phyloP scores from a whole-genome alignment of 1,140 invertebrate genomes.

The Cotesia vestalis region DNA sequence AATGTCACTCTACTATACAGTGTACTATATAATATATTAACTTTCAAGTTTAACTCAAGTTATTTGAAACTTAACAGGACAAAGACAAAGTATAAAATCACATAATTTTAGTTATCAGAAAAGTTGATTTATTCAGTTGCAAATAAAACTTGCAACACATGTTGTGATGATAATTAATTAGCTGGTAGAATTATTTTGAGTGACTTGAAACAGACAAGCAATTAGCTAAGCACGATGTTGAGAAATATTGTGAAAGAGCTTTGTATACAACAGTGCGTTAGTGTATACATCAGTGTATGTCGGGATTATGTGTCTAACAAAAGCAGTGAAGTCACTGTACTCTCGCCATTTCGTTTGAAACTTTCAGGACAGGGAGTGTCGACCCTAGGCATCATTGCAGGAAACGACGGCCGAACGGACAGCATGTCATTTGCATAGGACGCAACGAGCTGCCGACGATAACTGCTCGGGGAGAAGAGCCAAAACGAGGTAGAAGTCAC shows the following conservation, averaged over 20 bases:
- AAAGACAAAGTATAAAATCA: neutral
- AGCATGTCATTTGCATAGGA: slow-evolving; percentile 58
- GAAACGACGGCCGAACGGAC: slow-evolving; percentile 46
- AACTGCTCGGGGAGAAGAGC: slow-evolving; percentile 53
- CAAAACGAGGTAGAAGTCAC: slow-evolving; percentile 56
- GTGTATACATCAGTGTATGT: neutral
- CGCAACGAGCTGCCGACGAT: slow-evolving; percentile 48
- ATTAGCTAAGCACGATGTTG: neutral
- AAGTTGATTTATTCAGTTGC: neutral
- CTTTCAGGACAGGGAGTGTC: slow-evolving; percentile 22
- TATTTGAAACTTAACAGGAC: neutral
- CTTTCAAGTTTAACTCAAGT: neutral
- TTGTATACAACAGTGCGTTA: neutral
- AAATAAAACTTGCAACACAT: neutral
- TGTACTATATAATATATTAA: too few relatives aligned
- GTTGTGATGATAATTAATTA: neutral
- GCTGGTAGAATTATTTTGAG: neutral
- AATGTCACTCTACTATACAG: neutral
- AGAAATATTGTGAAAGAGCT: neutral
- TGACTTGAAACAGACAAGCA: slow-evolving; percentile 4
- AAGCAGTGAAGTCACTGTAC: slow-evolving; percentile 16
- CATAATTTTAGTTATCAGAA: neutral
- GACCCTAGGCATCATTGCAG: slow-evolving; percentile 28
- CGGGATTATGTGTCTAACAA: slow-evolving; percentile 13
- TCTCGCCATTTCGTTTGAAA: slow-evolving; percentile 29